Percentiles rank a stretch among this genome's conserved stretches.
Conservation (phyloP, 2,888 invertebrate species). For the Xestoiulus laeticollis region DNA sequence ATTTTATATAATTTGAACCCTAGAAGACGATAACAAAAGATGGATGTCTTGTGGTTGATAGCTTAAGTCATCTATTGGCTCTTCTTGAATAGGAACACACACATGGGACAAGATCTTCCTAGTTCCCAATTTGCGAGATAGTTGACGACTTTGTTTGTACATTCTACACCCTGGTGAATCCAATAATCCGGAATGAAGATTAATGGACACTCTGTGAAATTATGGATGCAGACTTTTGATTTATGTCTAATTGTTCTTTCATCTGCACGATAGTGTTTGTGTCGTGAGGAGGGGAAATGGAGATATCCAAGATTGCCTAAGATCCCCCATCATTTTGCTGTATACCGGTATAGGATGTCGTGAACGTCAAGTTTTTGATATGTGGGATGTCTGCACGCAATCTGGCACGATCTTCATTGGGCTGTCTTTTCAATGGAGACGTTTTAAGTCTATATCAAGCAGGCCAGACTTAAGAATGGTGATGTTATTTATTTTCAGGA, state of each 20-base stretch:
- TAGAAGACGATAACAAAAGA: too few relatives aligned
- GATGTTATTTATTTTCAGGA: too few relatives aligned
- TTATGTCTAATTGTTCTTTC: conserved; percentile 1
- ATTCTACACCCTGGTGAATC: neutral
- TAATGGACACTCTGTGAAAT: neutral
- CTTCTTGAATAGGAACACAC: too few relatives aligned
- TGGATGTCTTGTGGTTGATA: too few relatives aligned
- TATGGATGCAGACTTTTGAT: neutral
- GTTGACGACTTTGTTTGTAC: neutral
- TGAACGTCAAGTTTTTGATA: neutral
- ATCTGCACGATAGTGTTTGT: neutral
- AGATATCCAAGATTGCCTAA: neutral
- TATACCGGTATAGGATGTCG: neutral
- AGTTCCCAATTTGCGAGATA: neutral
- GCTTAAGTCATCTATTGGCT: too few relatives aligned
- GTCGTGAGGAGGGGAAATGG: neutral
- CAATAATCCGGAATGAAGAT: neutral
- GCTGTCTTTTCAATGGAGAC: neutral
- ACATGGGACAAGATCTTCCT: too few relatives aligned
- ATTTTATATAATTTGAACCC: too few relatives aligned
- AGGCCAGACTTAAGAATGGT: too few relatives aligned
- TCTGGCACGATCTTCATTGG: neutral
- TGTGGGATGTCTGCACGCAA: conserved; percentile 1
- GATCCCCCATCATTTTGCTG: neutral
- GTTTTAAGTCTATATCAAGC: too few relatives aligned